A percentile compares a stretch with the other conserved stretches of the same genome.
These are phyloP conservation scores for Scalopus aquaticus DNA, from an alignment of 2,113 vertebrate genomes.

Conservation along the genomic window DNA sequence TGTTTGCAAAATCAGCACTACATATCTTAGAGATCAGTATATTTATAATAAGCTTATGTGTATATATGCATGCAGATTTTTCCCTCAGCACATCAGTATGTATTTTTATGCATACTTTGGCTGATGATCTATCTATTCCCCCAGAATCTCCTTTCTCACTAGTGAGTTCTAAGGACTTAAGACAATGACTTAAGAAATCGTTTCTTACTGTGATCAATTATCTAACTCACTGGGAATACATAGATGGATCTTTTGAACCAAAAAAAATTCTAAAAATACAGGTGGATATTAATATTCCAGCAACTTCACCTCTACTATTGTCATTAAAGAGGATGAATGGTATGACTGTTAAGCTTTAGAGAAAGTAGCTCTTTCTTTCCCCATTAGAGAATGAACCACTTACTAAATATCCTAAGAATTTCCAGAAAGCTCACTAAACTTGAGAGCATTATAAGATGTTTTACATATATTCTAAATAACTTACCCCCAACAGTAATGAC, in stretches of 20 bases:
- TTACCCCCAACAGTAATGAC: not conserved
- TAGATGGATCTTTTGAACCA: not conserved
- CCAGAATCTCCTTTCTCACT: not conserved
- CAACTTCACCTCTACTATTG: not conserved
- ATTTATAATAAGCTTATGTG: not conserved
- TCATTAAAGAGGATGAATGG: not conserved
- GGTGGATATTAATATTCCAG: not conserved
- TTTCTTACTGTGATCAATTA: not conserved
- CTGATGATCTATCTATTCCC: not conserved
- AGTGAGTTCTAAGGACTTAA: not conserved
- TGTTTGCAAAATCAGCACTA: not conserved
- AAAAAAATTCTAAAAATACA: not conserved
- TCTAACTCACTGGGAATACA: not conserved
- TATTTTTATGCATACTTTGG: not conserved
- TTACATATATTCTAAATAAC: not conserved
- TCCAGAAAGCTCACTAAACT: not conserved
- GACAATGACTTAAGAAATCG: not conserved
- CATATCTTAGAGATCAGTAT: not conserved
- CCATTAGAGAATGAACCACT: not conserved
- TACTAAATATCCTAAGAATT: not conserved
- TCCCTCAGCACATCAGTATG: not conserved
- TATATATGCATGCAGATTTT: not conserved
- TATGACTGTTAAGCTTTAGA: not conserved
- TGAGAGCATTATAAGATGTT: not conserved
- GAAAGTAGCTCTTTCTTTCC: not conserved